phyloP scores from a whole-genome alignment of 2,888 invertebrate genomes.

The Drosophila niveifrons region DNA sequence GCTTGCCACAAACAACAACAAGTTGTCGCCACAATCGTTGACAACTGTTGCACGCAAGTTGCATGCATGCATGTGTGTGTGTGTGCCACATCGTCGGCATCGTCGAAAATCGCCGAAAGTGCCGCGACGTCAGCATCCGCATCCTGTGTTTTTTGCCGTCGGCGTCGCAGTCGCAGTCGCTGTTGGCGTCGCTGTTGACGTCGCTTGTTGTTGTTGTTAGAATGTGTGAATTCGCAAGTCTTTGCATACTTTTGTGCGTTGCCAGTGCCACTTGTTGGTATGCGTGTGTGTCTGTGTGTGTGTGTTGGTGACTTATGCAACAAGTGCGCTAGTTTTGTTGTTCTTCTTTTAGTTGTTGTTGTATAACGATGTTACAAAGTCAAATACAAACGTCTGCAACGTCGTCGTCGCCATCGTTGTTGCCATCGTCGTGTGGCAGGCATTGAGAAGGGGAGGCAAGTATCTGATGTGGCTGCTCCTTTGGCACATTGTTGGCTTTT shows the following conservation, averaged over 20 bases:
- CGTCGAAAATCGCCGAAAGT: slow-evolving; percentile 77
- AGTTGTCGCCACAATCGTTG: slow-evolving; percentile 60
- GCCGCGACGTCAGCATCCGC: slow-evolving; percentile 57
- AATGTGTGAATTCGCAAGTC: slow-evolving; percentile 76
- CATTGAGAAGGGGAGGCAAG: slow-evolving; percentile 5
- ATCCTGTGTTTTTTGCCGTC: slow-evolving; percentile 46
- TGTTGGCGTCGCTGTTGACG: slow-evolving; percentile 34
- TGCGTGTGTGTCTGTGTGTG: slow-evolving; percentile 37
- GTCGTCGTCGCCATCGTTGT: slow-evolving; percentile 38
- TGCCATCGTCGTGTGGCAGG: slow-evolving; percentile 3
- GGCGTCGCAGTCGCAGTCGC: slow-evolving; percentile 15
- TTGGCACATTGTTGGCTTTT: slow-evolving; percentile 66
- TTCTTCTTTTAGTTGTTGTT: slow-evolving; percentile 51
- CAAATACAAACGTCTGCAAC: slow-evolving; percentile 75
- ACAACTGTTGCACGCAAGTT: slow-evolving; percentile 69
- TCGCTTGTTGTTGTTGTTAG: slow-evolving; percentile 55
- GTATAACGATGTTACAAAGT: slow-evolving; percentile 76
- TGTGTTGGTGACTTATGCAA: slow-evolving; percentile 68
- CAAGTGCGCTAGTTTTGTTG: slow-evolving; percentile 70
- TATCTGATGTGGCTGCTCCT: slow-evolving; percentile 56
- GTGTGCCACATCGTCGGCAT: slow-evolving; percentile 45
- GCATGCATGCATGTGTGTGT: neutral
- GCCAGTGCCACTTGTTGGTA: slow-evolving; percentile 73
- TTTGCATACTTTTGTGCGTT: slow-evolving; percentile 79
- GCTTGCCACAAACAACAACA: slow-evolving; percentile 59